Base-by-base conservation (phyloP, 2,888 invertebrate genomes). In the Polyommatus icarus region DNA sequence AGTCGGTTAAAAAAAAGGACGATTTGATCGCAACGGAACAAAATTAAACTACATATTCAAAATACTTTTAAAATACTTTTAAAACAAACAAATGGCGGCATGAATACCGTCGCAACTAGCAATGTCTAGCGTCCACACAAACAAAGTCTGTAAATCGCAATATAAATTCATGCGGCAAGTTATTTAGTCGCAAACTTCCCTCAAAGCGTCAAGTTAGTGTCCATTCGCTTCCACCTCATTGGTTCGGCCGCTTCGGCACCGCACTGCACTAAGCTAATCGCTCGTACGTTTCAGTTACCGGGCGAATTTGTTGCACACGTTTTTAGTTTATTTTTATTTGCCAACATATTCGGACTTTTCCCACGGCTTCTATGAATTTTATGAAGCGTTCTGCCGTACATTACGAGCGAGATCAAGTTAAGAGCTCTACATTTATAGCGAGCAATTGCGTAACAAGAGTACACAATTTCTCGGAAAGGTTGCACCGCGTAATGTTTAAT, bases 201-300 rank as follows among this genome's bases (percentile, higher is more conserved):
- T 71, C 8, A 71, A 71, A 71, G 71, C 71, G 20, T 40, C 72
- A 72, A 72, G 36, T 72, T 72, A 40, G 40, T 72, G 40, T 72
- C 72, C 72, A 40, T 72, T 72, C 8, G 72, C 72, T 72, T 72
- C 72, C 72, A 72, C 72, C 40, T 72, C 72, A 72, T 72, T 72
- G 72, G 72, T 40, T 40, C 72, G 72, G 40, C 20, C 72, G 67
- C 67, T 67, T 67, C 67, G 29, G 67, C 32, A 29, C 61, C 61
- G 24, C 61, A 67, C 67, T 67, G 67, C 67, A 72, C 72, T n/a
- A 20, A 72, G 40, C 72, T 72, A 40, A 72, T 72, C 40, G 40
- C n/a, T 72, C 20, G n/a, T 40, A 72, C 72, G 40, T 72, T 72
- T 32, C 67, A 67, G 67, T 32, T 67, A 29, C 67, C 67, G 67